A percentile compares a stretch with the other conserved stretches of the same genome.
Conservation (phyloP, 2,113 vertebrate species). For the Cynopterus brachyotis region DNA sequence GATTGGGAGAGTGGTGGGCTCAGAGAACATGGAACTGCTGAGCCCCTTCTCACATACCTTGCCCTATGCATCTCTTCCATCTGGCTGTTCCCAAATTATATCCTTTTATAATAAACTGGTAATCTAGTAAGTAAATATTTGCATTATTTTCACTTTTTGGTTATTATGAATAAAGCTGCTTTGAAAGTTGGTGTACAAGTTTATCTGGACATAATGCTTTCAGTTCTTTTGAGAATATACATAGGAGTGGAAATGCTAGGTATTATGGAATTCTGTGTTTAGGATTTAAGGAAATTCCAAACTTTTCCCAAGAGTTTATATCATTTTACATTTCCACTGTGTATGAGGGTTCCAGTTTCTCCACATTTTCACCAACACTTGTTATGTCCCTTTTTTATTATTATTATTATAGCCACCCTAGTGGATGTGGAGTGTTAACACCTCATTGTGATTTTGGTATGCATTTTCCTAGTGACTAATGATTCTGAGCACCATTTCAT, state of each 20-base stretch:
- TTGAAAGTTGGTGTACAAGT: neutral
- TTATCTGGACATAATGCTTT: neutral
- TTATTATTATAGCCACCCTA: neutral
- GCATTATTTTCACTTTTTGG: neutral
- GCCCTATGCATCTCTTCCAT: neutral
- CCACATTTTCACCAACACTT: neutral
- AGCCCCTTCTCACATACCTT: neutral
- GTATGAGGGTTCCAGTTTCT: neutral
- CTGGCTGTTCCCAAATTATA: neutral
- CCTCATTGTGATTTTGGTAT: neutral
- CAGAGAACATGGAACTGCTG: neutral
- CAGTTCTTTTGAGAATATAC: neutral
- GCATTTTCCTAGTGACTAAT: neutral
- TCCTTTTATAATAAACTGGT: neutral
- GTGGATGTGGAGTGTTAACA: neutral
- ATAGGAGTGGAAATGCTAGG: neutral
- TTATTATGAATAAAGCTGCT: neutral
- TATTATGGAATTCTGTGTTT: neutral
- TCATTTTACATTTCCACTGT: neutral
- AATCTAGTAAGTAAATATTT: neutral
- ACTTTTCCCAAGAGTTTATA: neutral
- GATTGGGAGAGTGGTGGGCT: neutral
- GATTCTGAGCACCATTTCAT: neutral
- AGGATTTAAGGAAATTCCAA: neutral
- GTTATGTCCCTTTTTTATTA: neutral